Conservation (phyloP, 2,113 vertebrate species). For the Ameiurus melas region DNA sequence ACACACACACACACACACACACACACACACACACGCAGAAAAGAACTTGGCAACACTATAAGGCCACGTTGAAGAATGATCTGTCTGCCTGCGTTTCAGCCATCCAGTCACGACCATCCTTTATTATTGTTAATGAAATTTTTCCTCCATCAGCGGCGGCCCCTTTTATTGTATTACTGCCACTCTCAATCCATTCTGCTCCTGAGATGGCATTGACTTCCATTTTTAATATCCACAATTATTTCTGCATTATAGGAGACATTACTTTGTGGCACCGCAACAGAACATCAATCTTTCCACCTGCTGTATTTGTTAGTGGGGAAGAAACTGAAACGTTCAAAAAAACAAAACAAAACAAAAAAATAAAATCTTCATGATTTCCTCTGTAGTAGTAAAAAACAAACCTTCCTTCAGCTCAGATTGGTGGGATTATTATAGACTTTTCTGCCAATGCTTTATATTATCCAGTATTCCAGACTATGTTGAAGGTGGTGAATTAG, state of each 20-base stretch:
- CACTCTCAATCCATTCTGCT: conserved; percentile 41
- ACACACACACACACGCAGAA: too few relatives aligned
- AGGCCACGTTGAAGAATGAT: conserved; percentile 44
- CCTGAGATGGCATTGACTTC: conserved; percentile 50
- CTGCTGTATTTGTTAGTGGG: conserved; percentile 34
- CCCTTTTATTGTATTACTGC: conserved; percentile 55
- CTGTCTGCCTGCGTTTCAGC: conserved; percentile 47
- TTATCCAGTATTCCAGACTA: neutral
- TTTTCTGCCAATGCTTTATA: neutral
- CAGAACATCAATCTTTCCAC: conserved; percentile 45
- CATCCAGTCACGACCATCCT: conserved; percentile 38
- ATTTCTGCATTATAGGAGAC: conserved; percentile 53
- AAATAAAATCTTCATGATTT: neutral
- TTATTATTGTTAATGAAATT: conserved; percentile 59
- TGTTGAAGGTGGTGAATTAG: neutral
- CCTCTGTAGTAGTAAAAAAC: too few relatives aligned
- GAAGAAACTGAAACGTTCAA: neutral
- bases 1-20: neutral
- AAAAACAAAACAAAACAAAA: neutral
- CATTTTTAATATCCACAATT: conserved; percentile 58
- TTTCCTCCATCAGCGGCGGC: conserved; percentile 39
- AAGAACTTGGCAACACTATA: conserved; percentile 10
- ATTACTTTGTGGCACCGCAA: conserved; percentile 49
- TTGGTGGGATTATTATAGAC: neutral
- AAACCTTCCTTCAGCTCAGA: neutral